Percentiles rank a stretch among this genome's conserved stretches.
Conservation (phyloP, 2,888 invertebrate species). For the Watsonalla cultraria region DNA sequence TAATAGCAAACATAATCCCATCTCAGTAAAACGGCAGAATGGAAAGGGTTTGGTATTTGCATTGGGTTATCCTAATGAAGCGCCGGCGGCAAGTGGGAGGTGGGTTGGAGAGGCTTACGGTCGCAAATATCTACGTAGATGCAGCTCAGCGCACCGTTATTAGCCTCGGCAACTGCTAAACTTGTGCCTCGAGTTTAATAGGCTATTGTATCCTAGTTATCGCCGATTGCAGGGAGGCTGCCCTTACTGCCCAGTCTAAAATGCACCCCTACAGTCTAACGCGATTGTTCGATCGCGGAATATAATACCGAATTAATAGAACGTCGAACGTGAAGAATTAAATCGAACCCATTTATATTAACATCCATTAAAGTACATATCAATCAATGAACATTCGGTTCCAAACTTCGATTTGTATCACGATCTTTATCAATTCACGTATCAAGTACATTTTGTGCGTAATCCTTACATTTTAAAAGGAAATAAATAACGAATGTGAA, state of each 20-base stretch:
- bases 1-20: background rate
- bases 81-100: background rate
- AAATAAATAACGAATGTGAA: too few relatives aligned
- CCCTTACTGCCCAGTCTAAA: constrained; percentile 24
- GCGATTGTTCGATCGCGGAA: constrained; percentile 2
- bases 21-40: background rate
- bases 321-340: background rate
- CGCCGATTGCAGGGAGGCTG: constrained; percentile 33
- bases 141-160: constrained; percentile 31
- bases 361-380: too few relatives aligned
- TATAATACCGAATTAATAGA: background rate
- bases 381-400: too few relatives aligned
- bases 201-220: constrained; percentile 42
- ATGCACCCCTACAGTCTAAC: constrained; percentile 13
- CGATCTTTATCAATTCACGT: too few relatives aligned
- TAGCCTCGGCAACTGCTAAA: constrained; percentile 32
- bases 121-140: constrained; percentile 36
- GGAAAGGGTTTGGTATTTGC: background rate
- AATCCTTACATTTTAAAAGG: too few relatives aligned
- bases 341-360: too few relatives aligned
- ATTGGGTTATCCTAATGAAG: background rate
- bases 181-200: constrained; percentile 36
- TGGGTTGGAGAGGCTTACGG: constrained; percentile 18
- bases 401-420: too few relatives aligned
- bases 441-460: too few relatives aligned